These are phyloP conservation scores for Danio choprae DNA, from an alignment of 2,797 vertebrate species.

Conservation along the genomic window DNA sequence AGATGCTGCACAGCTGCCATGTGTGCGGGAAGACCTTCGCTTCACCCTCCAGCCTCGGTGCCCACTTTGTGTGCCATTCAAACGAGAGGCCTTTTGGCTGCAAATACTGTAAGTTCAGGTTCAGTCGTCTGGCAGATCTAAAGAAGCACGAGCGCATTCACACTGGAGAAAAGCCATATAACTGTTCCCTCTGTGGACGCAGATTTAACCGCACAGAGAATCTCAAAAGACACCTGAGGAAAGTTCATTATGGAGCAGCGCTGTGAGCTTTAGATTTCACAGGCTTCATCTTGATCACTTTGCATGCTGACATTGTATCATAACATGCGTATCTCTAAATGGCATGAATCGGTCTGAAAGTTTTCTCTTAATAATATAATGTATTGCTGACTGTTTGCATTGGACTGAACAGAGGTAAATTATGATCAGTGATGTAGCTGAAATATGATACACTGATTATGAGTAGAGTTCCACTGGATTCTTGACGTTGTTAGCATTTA, in stretches of 20 bases:
- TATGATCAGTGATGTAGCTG: background rate
- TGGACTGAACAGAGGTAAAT: background rate
- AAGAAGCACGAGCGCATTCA: constrained; percentile 69
- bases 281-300: background rate
- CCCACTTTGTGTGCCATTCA: constrained; percentile 71
- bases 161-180: constrained; percentile 69
- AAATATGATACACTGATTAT: background rate
- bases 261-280: constrained; percentile 17
- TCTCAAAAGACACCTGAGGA: constrained; percentile 55
- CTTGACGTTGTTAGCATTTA: background rate
- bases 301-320: background rate
- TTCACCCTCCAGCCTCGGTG: constrained; percentile 64
- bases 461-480: background rate
- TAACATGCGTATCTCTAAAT: background rate
- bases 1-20: constrained; percentile 66
- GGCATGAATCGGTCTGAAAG: too few species aligned
- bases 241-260: constrained; percentile 46
- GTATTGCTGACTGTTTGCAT: background rate
- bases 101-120: constrained; percentile 67
- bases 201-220: constrained; percentile 64
- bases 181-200: constrained; percentile 65
- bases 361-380: background rate
- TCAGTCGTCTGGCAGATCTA: constrained; percentile 73
- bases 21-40: constrained; percentile 71
- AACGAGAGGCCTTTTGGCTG: constrained; percentile 70